phyloP scores from a whole-genome alignment of 2,113 vertebrate genomes.

The Phodopus roborovskii region DNA sequence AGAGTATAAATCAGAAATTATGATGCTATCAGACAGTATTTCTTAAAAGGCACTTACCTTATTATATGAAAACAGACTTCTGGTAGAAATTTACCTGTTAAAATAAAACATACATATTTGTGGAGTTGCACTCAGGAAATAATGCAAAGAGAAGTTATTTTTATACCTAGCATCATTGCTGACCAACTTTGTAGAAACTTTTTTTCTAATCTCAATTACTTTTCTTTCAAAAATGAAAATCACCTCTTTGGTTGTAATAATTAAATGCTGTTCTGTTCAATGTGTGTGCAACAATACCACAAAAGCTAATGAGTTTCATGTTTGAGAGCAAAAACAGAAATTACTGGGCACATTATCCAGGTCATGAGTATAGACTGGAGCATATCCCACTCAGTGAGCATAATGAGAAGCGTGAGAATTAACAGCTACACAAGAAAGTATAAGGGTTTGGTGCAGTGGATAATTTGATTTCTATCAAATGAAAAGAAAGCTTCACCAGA shows the following conservation, averaged over 20 bases:
- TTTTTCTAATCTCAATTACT: constrained; percentile 51
- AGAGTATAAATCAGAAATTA: constrained; percentile 70
- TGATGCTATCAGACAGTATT: constrained; percentile 59
- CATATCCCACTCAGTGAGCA: neutral
- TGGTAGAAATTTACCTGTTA: constrained; percentile 79
- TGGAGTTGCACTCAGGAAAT: constrained; percentile 49
- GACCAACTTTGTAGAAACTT: constrained; percentile 10
- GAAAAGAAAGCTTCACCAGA: constrained; percentile 15
- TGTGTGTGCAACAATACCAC: constrained; percentile 23
- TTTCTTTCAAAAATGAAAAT: constrained; percentile 47
- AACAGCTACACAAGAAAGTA: neutral
- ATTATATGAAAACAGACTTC: constrained; percentile 62
- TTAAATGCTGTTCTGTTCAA: constrained; percentile 57
- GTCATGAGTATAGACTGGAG: neutral
- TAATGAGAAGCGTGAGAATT: neutral
- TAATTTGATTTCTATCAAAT: constrained; percentile 11
- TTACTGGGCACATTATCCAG: neutral
- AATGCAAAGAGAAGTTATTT: neutral
- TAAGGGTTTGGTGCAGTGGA: neutral
- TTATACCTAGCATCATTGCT: neutral
- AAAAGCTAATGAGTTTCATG: constrained; percentile 72
- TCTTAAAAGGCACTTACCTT: constrained; percentile 82
- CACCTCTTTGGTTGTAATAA: constrained; percentile 55
- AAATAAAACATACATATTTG: constrained; percentile 74
- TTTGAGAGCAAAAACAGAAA: constrained; percentile 66